phyloP scores from a whole-genome alignment of 2,797 vertebrate genomes.

The Okamejei kenojei region DNA sequence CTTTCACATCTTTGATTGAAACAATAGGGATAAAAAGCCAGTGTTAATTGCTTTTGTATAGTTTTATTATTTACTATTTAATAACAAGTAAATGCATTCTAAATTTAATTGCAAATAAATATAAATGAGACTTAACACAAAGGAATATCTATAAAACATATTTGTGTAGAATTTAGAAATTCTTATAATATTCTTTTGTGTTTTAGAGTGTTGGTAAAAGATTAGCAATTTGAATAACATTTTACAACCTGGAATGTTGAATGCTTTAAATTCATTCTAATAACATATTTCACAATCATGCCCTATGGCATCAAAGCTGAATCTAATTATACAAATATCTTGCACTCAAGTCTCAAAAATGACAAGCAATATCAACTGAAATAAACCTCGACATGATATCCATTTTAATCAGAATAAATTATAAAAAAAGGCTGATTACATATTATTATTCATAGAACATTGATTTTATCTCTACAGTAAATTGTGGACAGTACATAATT shows the following conservation, averaged over 20 bases:
- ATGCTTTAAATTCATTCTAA: neutral
- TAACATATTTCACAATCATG: neutral
- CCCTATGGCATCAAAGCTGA: neutral
- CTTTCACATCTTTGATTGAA: no score
- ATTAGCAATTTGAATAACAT: neutral
- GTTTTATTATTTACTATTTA: no score
- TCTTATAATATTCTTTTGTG: neutral
- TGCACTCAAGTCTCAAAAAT: neutral
- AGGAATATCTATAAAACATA: neutral
- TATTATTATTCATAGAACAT: neutral
- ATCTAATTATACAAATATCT: neutral
- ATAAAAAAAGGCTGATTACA: neutral
- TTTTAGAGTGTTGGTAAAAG: neutral
- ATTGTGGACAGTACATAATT: neutral
- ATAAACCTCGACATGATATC: neutral
- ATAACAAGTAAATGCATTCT: neutral
- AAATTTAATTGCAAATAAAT: neutral
- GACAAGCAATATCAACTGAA: neutral
- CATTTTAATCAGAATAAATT: conserved; percentile 30
- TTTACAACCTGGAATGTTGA: neutral
- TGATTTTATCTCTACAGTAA: neutral
- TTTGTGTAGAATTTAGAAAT: neutral
- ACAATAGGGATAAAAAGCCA: no score
- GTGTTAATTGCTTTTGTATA: no score
- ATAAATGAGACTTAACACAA: neutral